Evolutionary conservation across 2,888 invertebrate species (phyloP).

Genomic region (Athrips mouffetella): DNA sequence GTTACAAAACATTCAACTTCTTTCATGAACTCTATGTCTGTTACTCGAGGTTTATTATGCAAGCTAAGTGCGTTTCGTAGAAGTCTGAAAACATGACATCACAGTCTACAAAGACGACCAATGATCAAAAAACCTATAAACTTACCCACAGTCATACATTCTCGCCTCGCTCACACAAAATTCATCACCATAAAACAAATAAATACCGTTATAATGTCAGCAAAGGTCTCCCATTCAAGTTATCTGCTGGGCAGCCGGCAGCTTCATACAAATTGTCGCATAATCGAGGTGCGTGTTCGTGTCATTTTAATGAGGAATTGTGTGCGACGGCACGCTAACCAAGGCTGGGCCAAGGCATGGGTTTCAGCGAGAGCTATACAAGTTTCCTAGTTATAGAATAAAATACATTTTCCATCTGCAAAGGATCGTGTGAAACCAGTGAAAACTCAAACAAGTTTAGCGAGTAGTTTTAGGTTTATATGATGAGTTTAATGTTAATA

Average conservation of each 20-base stretch:
- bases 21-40: too few relatives aligned
- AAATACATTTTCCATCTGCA: too few relatives aligned
- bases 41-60: too few relatives aligned
- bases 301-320: constrained; percentile 69
- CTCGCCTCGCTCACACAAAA: not conserved
- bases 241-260: constrained; percentile 25
- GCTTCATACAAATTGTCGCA: constrained; percentile 50
- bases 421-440: too few relatives aligned
- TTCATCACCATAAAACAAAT: constrained; percentile 7
- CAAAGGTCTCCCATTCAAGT: constrained; percentile 11
- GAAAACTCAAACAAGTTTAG: too few relatives aligned
- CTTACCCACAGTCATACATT: too few relatives aligned
- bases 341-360: constrained; percentile 24
- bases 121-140: not conserved
- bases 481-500: too few relatives aligned
- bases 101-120: not conserved
- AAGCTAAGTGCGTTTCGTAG: too few relatives aligned
- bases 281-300: constrained; percentile 45
- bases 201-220: constrained; percentile 9
- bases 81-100: not conserved
- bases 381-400: too few relatives aligned
- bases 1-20: too few relatives aligned
- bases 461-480: too few relatives aligned
- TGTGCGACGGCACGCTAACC: constrained; percentile 59
- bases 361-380: constrained; percentile 20